Base-by-base conservation (phyloP, 1,140 invertebrate genomes). In the Heliothis virescens region DNA sequence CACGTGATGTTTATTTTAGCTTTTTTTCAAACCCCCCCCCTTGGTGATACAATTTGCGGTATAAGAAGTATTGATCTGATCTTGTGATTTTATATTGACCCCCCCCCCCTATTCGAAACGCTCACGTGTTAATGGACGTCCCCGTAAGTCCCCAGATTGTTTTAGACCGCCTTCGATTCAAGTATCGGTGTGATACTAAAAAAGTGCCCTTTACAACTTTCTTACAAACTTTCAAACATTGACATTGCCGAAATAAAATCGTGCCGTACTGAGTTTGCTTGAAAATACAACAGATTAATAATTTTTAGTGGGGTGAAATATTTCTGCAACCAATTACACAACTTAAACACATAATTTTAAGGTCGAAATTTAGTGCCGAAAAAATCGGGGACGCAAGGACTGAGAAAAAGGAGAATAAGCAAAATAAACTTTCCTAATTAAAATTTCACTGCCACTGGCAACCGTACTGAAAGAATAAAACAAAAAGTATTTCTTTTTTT, bases 361-460 rank as follows among this genome's bases (percentile, higher is more conserved):
- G 16, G 77, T 72, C 1, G 41, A 53, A 53, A 47, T 72, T n/a
- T 13, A 10, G 0, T 57, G 9, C 18, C 0, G 7, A n/a, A 15
- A 60, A 53, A 16, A 26, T n/a, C 12, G 53, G 59, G 69, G 65
- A 10, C 26, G 60, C n/a, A 82, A 63, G 81, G 48, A 73, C 67
- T n/a, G 53, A 62, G 65, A 79, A 79, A 79, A 79, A 79, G 41
- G 18, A 82, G 55, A 84, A 84, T 53, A 84, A 82, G 65, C 72
- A 74, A 79, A 83, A 82, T 80, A 85, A n/a, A 83, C 80, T 84
- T 84, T 84, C 76, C 83, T 85, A 85, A 85, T 85, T 85, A 85
- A 83, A 85, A 85, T 82, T 85, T 83, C 79, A 78, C 78, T 79
- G 75, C 77, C 80, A 83, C 84, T 83, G 72, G 79, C 75, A 76